A percentile compares a stretch with the other conserved stretches of the same genome.
These are phyloP conservation scores for Dromius quadrimaculatus DNA, from an alignment of 2,888 invertebrate genomes.

Conservation along the genomic window DNA sequence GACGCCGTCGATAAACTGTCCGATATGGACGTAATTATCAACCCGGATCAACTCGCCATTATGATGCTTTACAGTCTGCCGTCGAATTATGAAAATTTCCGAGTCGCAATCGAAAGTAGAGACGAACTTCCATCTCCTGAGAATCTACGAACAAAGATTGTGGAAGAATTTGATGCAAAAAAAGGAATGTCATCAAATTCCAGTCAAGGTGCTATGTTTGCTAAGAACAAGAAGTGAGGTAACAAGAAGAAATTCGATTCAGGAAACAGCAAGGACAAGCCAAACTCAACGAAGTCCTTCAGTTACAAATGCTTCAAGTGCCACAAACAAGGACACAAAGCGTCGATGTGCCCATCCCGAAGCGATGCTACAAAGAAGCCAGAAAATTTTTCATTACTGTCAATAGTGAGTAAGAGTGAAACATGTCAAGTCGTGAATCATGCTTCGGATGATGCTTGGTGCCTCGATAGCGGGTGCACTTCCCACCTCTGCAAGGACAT, in stretches of 20 bases:
- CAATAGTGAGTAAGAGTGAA: too few species aligned
- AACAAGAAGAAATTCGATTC: neutral
- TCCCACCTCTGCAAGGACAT: conserved; percentile 52
- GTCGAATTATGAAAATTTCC: too few species aligned
- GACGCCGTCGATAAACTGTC: conserved; percentile 58
- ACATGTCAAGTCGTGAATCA: too few species aligned
- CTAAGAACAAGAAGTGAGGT: too few species aligned
- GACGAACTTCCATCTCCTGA: conserved; percentile 58
- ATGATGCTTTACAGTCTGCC: conserved; percentile 61
- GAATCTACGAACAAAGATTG: conserved; percentile 56
- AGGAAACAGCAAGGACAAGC: neutral
- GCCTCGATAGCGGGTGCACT: conserved; percentile 53
- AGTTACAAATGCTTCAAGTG: conserved; percentile 51
- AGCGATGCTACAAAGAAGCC: too few species aligned
- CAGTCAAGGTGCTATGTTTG: too few species aligned
- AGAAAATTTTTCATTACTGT: too few species aligned
- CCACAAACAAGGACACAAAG: conserved; percentile 51
- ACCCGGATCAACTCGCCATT: conserved; percentile 58
- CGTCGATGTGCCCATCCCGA: too few species aligned
- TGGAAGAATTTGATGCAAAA: conserved; percentile 56
- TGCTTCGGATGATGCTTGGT: too few species aligned
- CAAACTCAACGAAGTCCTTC: conserved; percentile 32
- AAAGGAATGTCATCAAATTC: too few species aligned
- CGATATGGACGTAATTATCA: conserved; percentile 59
- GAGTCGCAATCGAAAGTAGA: too few species aligned